These are phyloP conservation scores for Himalopsyche phryganea DNA, from an alignment of 1,140 invertebrate genomes.

Conservation along the genomic window DNA sequence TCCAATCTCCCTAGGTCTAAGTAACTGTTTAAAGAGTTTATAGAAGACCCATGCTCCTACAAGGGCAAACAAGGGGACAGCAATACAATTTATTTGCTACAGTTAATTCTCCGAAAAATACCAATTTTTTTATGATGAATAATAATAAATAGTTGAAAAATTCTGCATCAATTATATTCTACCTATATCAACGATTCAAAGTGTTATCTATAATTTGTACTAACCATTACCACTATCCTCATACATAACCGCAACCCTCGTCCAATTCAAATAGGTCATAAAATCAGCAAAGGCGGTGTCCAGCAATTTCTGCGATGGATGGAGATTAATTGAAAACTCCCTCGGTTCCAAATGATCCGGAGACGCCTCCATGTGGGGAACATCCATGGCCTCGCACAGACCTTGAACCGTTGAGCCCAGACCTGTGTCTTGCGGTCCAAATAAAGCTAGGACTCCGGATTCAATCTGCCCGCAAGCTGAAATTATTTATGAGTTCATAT, in stretches of 20 bases:
- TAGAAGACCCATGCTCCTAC: too few relatives aligned
- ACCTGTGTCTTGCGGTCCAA: constrained; percentile 80
- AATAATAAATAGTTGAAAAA: too few relatives aligned
- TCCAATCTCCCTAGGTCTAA: too few relatives aligned
- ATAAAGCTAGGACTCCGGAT: constrained; percentile 81
- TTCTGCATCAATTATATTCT: too few relatives aligned
- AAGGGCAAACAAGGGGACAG: too few relatives aligned
- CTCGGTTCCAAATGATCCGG: constrained; percentile 53
- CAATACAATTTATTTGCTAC: too few relatives aligned
- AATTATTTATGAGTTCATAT: too few relatives aligned
- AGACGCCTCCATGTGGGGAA: constrained; percentile 81
- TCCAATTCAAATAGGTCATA: constrained; percentile 89
- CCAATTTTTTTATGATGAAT: too few relatives aligned
- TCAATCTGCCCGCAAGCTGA: constrained; percentile 84
- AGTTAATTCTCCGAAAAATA: too few relatives aligned
- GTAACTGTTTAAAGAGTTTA: too few relatives aligned
- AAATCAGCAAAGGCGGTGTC: constrained; percentile 84
- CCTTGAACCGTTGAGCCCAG: constrained; percentile 87
- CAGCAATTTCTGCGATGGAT: constrained; percentile 79
- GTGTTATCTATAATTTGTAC: too few relatives aligned
- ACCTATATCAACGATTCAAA: too few relatives aligned
- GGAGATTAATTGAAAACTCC: constrained; percentile 81
- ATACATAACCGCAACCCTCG: constrained; percentile 88
- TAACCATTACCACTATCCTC: constrained; percentile 62
- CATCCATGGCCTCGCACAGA: constrained; percentile 82